Base-by-base conservation (phyloP, 2,113 vertebrate species). In the Argyrosomus japonicus region DNA sequence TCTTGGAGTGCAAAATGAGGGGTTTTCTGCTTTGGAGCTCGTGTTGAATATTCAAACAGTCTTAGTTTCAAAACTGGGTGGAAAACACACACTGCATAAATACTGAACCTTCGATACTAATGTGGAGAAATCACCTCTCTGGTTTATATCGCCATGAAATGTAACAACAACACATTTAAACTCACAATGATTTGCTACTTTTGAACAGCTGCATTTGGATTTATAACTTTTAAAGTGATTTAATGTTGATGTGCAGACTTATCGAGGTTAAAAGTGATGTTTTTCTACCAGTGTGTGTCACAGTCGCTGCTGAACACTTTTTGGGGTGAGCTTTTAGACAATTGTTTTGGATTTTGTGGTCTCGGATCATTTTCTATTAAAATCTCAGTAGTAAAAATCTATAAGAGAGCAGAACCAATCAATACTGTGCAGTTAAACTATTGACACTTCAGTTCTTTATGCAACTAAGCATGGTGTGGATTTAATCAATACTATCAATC, bases 1-100 rank as follows among this genome's bases (percentile, higher is more conserved):
- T 82, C 58, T 86, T 84, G 29, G 82, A 92, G 85, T 58, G 73
- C 61, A 74, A 89, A 87, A 90, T 92, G 64, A 89, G 72, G 80
- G 88, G 80, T 75, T 92, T 92, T 89, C 82, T 89, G 3, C 56
- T 62, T 32, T 7, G 15, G 43, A 68, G 79, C 10, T 8, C 23
- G 79, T 83, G 84, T 29, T 87, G 82, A 87, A 90, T 87, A 83
- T 90, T 88, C 77, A 86, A 57, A 72, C 17, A 43, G 63, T 40
- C 65, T 70, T 43, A 13, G 32, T 76, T 79, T 81, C 29, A 68
- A 50, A 77, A 80, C 43, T 4, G 48, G 32, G 57, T 65, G 62
- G 68, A 82, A 67, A 5, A 50, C 5, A 32, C 6, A 5, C 11
- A 17, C 11, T 43, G 67, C 65, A 67, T 21, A 64, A 78, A 76